Conservation (phyloP, 1,140 invertebrate genomes). For the Antheraea mylitta region DNA sequence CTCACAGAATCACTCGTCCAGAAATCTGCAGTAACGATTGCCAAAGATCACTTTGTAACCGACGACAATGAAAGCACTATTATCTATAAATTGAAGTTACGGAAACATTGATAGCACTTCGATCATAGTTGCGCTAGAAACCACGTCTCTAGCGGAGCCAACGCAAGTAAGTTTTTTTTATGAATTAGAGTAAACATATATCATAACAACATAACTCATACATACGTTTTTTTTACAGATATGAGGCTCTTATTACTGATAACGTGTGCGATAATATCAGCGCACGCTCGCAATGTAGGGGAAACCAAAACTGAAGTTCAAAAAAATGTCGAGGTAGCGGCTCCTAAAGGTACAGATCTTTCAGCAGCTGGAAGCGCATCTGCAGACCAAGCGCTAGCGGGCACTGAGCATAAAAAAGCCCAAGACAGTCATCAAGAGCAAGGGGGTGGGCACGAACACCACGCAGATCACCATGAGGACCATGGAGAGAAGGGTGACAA, state of each 20-base stretch:
- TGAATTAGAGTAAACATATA: neutral
- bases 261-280: conserved; percentile 39
- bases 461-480: conserved; percentile 81
- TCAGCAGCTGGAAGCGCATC: conserved; percentile 24
- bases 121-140: conserved; percentile 34
- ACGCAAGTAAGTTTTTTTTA: conserved; percentile 25
- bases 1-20: conserved; percentile 61
- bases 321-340: conserved; percentile 10
- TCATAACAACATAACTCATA: neutral
- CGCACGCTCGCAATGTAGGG: conserved; percentile 49
- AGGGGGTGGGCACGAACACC: conserved; percentile 83
- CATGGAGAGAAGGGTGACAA: conserved; percentile 85
- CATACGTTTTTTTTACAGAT: conserved; percentile 37
- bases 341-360: conserved; percentile 24
- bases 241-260: conserved; percentile 63
- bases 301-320: conserved; percentile 40
- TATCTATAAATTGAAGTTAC: conserved; percentile 72
- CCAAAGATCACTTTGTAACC: conserved; percentile 67
- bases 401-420: conserved; percentile 74
- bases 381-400: conserved; percentile 71
- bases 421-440: conserved; percentile 78
- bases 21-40: conserved; percentile 71
- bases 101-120: conserved; percentile 58
- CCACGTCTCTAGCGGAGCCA: conserved; percentile 41
- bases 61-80: conserved; percentile 62